Base-by-base conservation (phyloP, 2,797 vertebrate genomes). In the Ctenopoma multispine region DNA sequence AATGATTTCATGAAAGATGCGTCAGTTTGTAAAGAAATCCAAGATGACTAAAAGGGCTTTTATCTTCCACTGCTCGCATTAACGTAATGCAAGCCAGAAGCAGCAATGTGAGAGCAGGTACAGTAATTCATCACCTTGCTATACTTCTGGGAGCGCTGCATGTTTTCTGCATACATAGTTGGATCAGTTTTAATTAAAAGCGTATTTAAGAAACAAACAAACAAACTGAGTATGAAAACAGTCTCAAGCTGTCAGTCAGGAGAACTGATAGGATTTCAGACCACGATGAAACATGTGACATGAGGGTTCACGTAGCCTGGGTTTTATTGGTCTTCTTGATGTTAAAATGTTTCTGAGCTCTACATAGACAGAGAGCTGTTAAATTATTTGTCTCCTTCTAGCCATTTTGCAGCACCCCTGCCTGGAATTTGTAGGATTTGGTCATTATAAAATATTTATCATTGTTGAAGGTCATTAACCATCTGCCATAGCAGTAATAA, bases 401-500 rank as follows among this genome's bases (percentile, higher is more conserved):
- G 66, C 68, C 79, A 75, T 84, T 65, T 69, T 50, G 36, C 63
- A 66, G 72, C 73, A 43, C 44, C 54, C 58, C 49, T 53, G 38
- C 59, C 64, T 74, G 40, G 44, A 80, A 73, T 85, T 76, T 53
- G 76, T 47, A 0, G 49, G 73, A 54, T 87, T 80, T 76, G 80
- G 80, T 87, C 81, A 89, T 91, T 88, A 87, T 80, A 83, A 90
- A 79, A 83, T 83, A 76, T 89, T 88, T 81, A 87, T 88, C 86
- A 87, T 87, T 82, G 84, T 79, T 86, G 63, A 84, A 76, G 70
- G 75, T 88, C 88, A 89, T 92, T 92, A 91, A 81, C 82, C 90
- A 87, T 90, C 91, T 92, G 88, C 86, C 82, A 77, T 55, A 80
- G 89, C 78, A 58, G 75, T 83, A 84, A 91, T 89, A 89, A 91